These are phyloP conservation scores for Sturnus vulgaris DNA, from an alignment of 2,113 vertebrate species.

Conservation along the genomic window DNA sequence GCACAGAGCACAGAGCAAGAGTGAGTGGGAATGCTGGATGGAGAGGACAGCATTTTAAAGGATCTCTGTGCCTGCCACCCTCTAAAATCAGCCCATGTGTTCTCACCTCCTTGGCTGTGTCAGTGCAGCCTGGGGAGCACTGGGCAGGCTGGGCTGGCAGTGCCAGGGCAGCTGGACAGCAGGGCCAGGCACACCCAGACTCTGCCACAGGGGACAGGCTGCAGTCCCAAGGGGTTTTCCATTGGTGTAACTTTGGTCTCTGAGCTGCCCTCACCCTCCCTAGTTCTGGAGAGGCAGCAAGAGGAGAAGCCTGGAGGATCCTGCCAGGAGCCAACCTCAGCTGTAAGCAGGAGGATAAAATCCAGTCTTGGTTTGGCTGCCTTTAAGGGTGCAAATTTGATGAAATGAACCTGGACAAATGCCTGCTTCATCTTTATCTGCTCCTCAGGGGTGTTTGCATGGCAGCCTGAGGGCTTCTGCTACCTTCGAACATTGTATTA, in stretches of 20 bases:
- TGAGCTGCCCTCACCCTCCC: neutral
- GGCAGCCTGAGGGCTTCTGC: slow-evolving; percentile 21
- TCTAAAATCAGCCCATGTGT: neutral
- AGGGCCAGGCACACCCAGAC: fast-evolving
- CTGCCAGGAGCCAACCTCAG: neutral
- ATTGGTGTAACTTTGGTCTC: neutral
- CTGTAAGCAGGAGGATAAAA: neutral
- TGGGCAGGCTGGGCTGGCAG: neutral
- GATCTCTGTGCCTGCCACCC: neutral
- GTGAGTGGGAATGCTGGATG: neutral
- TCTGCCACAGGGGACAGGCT: neutral
- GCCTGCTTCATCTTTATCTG: slow-evolving; percentile 13
- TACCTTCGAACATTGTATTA: neutral
- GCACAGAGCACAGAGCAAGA: fast-evolving
- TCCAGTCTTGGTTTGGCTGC: neutral
- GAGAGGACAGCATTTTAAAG: neutral
- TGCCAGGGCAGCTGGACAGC: neutral
- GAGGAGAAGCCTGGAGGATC: neutral
- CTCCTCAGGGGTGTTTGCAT: slow-evolving; percentile 2
- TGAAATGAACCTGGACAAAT: neutral
- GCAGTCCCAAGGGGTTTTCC: neutral
- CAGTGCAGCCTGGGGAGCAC: neutral
- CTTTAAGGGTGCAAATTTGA: neutral
- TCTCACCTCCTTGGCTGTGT: neutral
- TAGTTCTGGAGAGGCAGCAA: fast-evolving